These are phyloP conservation scores for Myotis vivesi DNA, from an alignment of 2,797 vertebrate species.

Conservation along the genomic window DNA sequence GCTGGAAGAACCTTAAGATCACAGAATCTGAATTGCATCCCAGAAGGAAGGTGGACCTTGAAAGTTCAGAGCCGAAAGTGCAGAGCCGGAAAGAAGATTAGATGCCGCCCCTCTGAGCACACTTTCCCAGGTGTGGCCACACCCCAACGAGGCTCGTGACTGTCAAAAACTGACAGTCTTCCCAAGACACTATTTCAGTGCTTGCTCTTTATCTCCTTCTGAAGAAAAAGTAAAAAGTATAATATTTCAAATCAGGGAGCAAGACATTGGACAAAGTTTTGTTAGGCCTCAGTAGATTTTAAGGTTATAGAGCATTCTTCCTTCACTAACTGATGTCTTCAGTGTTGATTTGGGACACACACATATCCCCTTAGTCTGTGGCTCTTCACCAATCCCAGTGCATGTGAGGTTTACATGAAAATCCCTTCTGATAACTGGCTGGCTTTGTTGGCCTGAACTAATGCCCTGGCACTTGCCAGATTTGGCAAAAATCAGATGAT, in stretches of 20 bases:
- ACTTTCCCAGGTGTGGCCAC: background rate
- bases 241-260: background rate
- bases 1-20: background rate
- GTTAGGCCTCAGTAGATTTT: background rate
- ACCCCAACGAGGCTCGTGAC: background rate
- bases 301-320: background rate
- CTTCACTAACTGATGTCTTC: background rate
- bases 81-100: background rate
- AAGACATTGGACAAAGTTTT: slow-evolving; percentile 45
- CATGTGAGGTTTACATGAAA: background rate
- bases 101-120: background rate
- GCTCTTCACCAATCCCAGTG: slow-evolving; percentile 4
- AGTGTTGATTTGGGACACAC: background rate
- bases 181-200: background rate
- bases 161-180: background rate
- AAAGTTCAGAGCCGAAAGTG: background rate
- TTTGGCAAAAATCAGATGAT: slow-evolving; percentile 8
- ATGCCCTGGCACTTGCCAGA: slow-evolving; percentile 34
- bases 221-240: background rate
- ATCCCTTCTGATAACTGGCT: background rate
- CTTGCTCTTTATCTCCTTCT: background rate
- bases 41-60: background rate
- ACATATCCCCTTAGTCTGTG: background rate
- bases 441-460: background rate
- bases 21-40: background rate